phyloP scores from a whole-genome alignment of 35 echinoderm and acorn worm genomes.

The Diadema setosum region DNA sequence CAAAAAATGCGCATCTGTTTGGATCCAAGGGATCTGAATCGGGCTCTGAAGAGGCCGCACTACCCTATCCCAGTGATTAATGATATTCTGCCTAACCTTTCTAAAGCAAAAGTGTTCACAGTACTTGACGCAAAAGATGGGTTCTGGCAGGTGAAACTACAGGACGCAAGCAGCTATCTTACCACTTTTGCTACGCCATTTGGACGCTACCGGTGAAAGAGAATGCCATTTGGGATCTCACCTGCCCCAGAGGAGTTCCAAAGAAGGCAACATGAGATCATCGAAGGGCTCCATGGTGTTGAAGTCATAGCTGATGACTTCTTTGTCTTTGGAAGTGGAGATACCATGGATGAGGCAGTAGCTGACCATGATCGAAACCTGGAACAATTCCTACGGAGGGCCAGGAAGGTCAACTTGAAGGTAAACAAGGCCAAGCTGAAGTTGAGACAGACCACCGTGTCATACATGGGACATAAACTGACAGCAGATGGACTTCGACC shows the following conservation, averaged over 20 bases:
- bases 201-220: conserved; percentile 29
- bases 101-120: conserved; percentile 7
- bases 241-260: conserved; percentile 51
- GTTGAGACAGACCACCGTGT: conserved; percentile 35
- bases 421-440: conserved; percentile 47
- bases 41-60: conserved; percentile 25
- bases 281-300: conserved; percentile 24
- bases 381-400: conserved; percentile 11
- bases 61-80: conserved; percentile 27
- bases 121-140: conserved; percentile 27
- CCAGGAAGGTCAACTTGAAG: conserved; percentile 54
- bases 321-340: conserved; percentile 23
- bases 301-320: conserved; percentile 61
- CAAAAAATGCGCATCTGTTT: conserved; percentile 35
- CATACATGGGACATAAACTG: conserved; percentile 59
- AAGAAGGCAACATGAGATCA: conserved; percentile 19
- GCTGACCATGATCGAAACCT: conserved; percentile 40
- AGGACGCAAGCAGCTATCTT: conserved; percentile 48
- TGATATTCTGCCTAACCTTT: conserved; percentile 18
- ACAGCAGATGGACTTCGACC: neutral
- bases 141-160: conserved; percentile 55
- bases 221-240: conserved; percentile 59
- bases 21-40: conserved; percentile 39
- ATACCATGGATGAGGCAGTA: neutral
- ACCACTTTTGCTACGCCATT: conserved; percentile 52